A percentile compares a stretch with the other conserved stretches of the same genome.
phyloP scores from a whole-genome alignment of 2,888 invertebrate species.

The Zele albiditarsus region DNA sequence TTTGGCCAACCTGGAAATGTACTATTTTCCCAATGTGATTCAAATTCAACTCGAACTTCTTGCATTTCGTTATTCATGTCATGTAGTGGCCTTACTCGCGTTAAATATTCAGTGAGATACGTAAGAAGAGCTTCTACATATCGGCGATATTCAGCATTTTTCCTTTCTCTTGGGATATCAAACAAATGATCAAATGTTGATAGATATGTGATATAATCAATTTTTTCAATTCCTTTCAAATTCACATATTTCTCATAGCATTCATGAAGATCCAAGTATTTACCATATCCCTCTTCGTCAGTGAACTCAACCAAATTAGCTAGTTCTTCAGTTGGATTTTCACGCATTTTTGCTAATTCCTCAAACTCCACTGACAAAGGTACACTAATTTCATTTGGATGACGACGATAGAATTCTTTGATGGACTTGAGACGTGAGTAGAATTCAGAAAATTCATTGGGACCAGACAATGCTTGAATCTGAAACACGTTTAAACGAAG shows the following conservation, averaged over 20 bases:
- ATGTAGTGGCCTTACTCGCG: slow-evolving; percentile 88
- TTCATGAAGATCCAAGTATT: slow-evolving; percentile 97
- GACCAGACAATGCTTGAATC: slow-evolving; percentile 88
- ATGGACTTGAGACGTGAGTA: slow-evolving; percentile 94
- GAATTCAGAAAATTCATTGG: slow-evolving; percentile 99
- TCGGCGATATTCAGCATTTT: slow-evolving; percentile 89
- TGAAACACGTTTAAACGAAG: slow-evolving; percentile 43
- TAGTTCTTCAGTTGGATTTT: slow-evolving; percentile 91
- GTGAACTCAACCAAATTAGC: slow-evolving; percentile 95
- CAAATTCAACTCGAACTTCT: slow-evolving; percentile 85
- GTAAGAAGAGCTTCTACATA: slow-evolving; percentile 89
- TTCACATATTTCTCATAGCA: slow-evolving; percentile 97
- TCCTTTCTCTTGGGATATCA: slow-evolving; percentile 93
- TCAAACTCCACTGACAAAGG: slow-evolving; percentile 99
- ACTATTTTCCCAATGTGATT: slow-evolving; percentile 90
- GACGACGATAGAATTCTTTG: slow-evolving; percentile 96
- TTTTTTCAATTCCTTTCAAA: slow-evolving; percentile 95
- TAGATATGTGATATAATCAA: slow-evolving; percentile 97
- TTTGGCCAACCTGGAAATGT: slow-evolving; percentile 97
- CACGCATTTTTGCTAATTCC: slow-evolving; percentile 90
- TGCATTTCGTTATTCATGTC: slow-evolving; percentile 88
- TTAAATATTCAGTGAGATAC: slow-evolving; percentile 89
- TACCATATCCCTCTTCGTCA: slow-evolving; percentile 99
- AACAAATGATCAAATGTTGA: slow-evolving; percentile 95
- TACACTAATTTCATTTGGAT: slow-evolving; percentile 96